Percentiles rank a stretch among this genome's conserved stretches.
These are phyloP conservation scores for Acinonyx jubatus DNA, from an alignment of 2,113 vertebrate genomes.

Conservation along the genomic window DNA sequence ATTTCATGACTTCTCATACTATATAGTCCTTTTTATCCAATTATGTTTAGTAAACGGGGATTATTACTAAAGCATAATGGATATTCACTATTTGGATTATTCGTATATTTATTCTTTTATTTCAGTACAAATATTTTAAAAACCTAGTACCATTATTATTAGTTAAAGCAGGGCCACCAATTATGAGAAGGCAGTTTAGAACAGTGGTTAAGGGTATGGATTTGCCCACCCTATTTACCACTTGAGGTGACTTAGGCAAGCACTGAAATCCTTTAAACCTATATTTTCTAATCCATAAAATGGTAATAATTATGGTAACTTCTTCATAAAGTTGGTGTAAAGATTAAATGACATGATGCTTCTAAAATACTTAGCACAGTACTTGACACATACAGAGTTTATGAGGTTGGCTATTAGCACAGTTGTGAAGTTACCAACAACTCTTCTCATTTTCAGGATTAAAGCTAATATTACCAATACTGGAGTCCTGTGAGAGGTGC, in stretches of 20 bases:
- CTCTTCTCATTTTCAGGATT: neutral
- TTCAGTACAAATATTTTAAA: neutral
- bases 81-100: neutral
- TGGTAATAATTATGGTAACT: neutral
- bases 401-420: neutral
- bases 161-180: neutral
- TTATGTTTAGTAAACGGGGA: neutral
- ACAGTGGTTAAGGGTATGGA: neutral
- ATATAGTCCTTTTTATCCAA: neutral
- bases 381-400: neutral
- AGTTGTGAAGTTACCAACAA: neutral
- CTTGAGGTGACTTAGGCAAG: neutral
- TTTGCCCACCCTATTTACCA: neutral
- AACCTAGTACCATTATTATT: neutral
- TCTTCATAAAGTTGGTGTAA: neutral
- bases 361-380: neutral
- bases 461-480: neutral
- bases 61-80: neutral
- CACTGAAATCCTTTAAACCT: neutral
- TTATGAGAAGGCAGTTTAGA: neutral
- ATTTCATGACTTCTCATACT: neutral
- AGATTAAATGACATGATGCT: conserved; percentile 1
- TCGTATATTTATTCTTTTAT: neutral
- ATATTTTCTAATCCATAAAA: neutral
- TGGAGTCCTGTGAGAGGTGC: neutral